Base-by-base conservation (phyloP, 2,113 vertebrate genomes). In the Poeciliopsis prolifica region DNA sequence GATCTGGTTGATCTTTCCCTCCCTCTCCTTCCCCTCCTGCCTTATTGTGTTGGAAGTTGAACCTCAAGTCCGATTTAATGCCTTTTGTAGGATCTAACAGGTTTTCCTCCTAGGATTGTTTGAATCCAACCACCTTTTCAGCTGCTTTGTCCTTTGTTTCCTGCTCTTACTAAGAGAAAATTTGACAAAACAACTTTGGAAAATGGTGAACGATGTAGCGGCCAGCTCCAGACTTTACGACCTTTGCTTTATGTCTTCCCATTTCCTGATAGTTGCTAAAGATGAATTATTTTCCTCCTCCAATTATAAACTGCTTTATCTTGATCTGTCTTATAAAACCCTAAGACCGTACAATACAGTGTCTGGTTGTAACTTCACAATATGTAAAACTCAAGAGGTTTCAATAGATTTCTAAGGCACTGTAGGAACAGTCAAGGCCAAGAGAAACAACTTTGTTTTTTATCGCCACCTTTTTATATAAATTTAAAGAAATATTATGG, bases 401-500 rank as follows among this genome's bases (percentile, higher is more conserved):
- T 24, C 3, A 58, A 58, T 24, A 24, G 51, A 7, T 58, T 58
- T 58, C 2, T 58, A 58, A 58, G 44, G 44, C 44, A 48, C 44
- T 17, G 17, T 17, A 37, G 64, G 22, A 81, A 66, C 80, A 87
- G 85, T 86, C 78, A 29, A 89, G 64, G 87, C 87, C 86, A 90
- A 90, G 85, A 70, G 61, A 17, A 77, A 72, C 24, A 28, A 40
- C 71, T 91, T 91, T 92, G 33, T 89, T 86, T 83, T 83, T 72
- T 72, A 88, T 81, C 5, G 1, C 19, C 44, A 48, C 17, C 71
- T 84, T 87, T 87, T 28, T 90, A 83, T 85, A 61, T 76, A 67
- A 75, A 54, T 37, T 26, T 61, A n/a, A 61, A 83, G 60, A 6
- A 58, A 31, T 30, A 68, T 77, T 66, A 6, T 48, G 44, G 44